A percentile compares a stretch with the other conserved stretches of the same genome.
Conservation (phyloP, 2,113 vertebrate genomes). For the Cepphus grylle region DNA sequence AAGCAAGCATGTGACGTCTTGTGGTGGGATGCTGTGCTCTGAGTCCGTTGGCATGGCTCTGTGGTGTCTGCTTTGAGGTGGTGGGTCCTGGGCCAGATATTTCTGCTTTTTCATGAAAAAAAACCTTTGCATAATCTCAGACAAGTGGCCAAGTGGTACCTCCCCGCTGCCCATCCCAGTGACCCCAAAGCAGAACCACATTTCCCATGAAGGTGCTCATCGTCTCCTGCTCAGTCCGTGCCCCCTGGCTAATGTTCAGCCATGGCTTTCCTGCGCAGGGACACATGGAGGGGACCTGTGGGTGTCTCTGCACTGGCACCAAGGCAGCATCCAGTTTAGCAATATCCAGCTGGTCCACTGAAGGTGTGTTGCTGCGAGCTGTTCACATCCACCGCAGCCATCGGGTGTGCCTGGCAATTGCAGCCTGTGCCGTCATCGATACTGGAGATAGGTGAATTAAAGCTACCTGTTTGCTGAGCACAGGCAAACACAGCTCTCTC, state of each 20-base stretch:
- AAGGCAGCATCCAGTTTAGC: neutral
- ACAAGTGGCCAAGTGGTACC: neutral
- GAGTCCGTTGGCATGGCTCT: neutral
- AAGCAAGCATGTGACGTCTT: neutral
- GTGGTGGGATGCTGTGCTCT: neutral
- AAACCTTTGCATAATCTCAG: neutral
- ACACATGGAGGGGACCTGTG: neutral
- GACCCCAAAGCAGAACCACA: neutral
- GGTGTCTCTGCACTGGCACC: neutral
- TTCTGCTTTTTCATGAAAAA: neutral
- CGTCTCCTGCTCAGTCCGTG: neutral
- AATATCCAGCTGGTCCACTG: neutral
- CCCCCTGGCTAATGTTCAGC: neutral
- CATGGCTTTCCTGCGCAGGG: neutral
- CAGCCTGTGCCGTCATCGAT: neutral
- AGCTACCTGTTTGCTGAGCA: neutral
- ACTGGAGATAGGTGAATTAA: neutral
- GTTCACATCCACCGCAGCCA: neutral
- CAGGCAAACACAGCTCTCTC: neutral
- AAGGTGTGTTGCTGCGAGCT: neutral
- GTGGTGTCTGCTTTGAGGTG: neutral
- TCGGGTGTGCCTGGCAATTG: rapidly evolving
- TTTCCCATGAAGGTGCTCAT: neutral
- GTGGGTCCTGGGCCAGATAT: neutral
- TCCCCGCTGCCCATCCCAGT: neutral